A percentile compares a stretch with the other conserved stretches of the same genome.
These are phyloP conservation scores for Sebastolobus alascanus DNA, from an alignment of 2,797 vertebrate species.

Conservation along the genomic window DNA sequence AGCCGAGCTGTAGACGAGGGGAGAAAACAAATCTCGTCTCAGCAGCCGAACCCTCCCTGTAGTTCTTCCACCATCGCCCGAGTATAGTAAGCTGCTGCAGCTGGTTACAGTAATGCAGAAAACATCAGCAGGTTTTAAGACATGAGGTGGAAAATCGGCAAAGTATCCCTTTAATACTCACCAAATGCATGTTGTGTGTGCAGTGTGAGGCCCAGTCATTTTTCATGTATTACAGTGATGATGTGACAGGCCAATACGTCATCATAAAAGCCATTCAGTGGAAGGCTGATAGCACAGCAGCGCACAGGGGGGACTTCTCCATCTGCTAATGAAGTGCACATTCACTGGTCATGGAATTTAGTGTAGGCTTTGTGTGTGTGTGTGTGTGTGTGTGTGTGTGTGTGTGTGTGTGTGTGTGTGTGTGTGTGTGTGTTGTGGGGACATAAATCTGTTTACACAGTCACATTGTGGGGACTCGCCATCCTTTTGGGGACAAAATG, in stretches of 20 bases:
- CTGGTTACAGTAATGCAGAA: slow-evolving; percentile 10
- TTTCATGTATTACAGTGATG: slow-evolving; percentile 56
- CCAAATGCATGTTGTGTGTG: slow-evolving; percentile 18
- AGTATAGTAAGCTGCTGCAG: slow-evolving; percentile 13
- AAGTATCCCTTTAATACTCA: slow-evolving; percentile 29
- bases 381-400: slow-evolving; percentile 28
- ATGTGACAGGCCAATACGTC: slow-evolving; percentile 68
- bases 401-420: slow-evolving; percentile 2
- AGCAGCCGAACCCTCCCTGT: slow-evolving; percentile 1
- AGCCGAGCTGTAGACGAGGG: slow-evolving; percentile 39
- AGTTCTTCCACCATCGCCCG: not conserved
- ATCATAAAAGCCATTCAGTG: slow-evolving; percentile 70
- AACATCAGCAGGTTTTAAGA: slow-evolving; percentile 21
- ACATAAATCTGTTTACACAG: too few relatives aligned
- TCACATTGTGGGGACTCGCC: too few relatives aligned
- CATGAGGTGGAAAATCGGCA: slow-evolving; percentile 15
- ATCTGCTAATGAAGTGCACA: slow-evolving; percentile 78
- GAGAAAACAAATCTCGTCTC: slow-evolving; percentile 42
- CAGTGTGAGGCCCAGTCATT: slow-evolving; percentile 32
- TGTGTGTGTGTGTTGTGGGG: too few relatives aligned
- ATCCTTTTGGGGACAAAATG: too few relatives aligned
- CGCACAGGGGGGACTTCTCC: slow-evolving; percentile 61
- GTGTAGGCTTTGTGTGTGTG: slow-evolving; percentile 36
- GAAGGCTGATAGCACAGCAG: slow-evolving; percentile 66
- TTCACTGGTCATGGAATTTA: slow-evolving; percentile 65